phyloP scores from a whole-genome alignment of 2,888 invertebrate species.

The Aproaerema taeniolella region DNA sequence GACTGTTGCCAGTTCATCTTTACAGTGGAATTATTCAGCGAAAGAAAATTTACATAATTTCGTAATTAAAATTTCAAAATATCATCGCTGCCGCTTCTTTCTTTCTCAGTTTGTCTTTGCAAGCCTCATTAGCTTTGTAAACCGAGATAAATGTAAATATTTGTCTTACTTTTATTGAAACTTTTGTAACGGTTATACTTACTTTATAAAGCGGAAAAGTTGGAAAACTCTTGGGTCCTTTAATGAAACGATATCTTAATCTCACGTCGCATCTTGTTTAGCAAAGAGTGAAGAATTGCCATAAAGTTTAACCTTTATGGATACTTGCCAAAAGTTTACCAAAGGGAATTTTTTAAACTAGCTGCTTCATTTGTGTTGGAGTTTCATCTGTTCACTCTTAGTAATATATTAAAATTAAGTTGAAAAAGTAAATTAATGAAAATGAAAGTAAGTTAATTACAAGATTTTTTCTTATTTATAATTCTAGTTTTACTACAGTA shows the following conservation, averaged over 20 bases:
- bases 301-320: not conserved
- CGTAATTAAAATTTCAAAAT: slow-evolving; percentile 7
- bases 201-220: not conserved
- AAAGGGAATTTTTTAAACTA: too few relatives aligned
- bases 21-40: too few relatives aligned
- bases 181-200: not conserved
- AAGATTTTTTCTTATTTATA: too few relatives aligned
- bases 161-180: not conserved
- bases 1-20: too few relatives aligned
- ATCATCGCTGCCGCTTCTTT: not conserved
- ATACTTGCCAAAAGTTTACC: not conserved
- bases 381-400: too few relatives aligned
- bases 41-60: slow-evolving; percentile 6
- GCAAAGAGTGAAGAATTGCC: not conserved
- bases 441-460: too few relatives aligned
- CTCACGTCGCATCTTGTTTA: not conserved
- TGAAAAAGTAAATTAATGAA: too few relatives aligned
- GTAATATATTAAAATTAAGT: too few relatives aligned
- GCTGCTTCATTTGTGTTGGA: too few relatives aligned
- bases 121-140: not conserved
- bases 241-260: not conserved
- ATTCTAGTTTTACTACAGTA: too few relatives aligned
- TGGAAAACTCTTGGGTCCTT: not conserved
- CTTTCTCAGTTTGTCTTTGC: not conserved
- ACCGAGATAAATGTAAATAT: not conserved